Evolutionary conservation across 2,888 invertebrate species (phyloP).

Genomic region (Cenopis cana): DNA sequence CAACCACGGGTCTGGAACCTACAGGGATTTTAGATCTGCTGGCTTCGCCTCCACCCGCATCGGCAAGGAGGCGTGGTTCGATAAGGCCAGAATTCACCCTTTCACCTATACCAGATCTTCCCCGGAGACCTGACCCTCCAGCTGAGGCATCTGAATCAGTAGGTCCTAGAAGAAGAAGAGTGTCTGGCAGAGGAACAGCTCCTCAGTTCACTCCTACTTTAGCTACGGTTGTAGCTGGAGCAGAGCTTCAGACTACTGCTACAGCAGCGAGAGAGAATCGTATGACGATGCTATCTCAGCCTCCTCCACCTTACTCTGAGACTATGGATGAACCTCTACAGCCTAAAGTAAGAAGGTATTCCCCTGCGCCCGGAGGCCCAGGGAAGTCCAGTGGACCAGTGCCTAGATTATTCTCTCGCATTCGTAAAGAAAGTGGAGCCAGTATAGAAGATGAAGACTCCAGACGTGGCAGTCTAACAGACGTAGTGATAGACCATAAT

Average conservation of each 20-base stretch:
- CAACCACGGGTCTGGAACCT: constrained; percentile 52
- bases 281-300: constrained; percentile 76
- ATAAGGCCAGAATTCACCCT: constrained; percentile 68
- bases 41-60: constrained; percentile 53
- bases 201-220: constrained; percentile 78
- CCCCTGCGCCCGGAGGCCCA: constrained; percentile 73
- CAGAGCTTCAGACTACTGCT: constrained; percentile 76
- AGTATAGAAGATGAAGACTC: constrained; percentile 66
- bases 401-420: constrained; percentile 75
- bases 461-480: constrained; percentile 78
- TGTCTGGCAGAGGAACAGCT: constrained; percentile 75
- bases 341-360: constrained; percentile 72
- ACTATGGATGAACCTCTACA: constrained; percentile 63
- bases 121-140: constrained; percentile 54
- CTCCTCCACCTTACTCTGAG: constrained; percentile 78
- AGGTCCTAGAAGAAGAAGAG: constrained; percentile 71
- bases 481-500: constrained; percentile 79
- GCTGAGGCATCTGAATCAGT: constrained; percentile 59
- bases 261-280: constrained; percentile 75
- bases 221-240: constrained; percentile 78
- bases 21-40: constrained; percentile 65
- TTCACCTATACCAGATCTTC: constrained; percentile 55
- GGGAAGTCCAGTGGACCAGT: constrained; percentile 72
- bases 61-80: constrained; percentile 70
- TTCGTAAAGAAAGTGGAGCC: constrained; percentile 71